Percentiles rank a stretch among this genome's conserved stretches.
Conservation (phyloP, 2,888 invertebrate genomes). For the Gymnocheta viridis region DNA sequence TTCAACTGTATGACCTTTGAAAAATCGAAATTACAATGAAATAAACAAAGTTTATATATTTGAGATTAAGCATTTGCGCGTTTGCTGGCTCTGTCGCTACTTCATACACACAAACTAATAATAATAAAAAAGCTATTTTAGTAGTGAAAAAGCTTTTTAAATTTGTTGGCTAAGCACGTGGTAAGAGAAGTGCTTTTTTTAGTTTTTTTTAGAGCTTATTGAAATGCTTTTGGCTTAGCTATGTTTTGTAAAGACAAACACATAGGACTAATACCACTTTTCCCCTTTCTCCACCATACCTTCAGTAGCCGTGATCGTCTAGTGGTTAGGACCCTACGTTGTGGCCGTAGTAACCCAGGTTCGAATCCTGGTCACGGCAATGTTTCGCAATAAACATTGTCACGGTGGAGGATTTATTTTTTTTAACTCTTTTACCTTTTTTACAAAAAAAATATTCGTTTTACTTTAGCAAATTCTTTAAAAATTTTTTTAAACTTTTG, state of each 20-base stretch:
- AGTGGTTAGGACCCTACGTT: slow-evolving; percentile 82
- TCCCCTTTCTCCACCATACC: background rate
- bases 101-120: no score
- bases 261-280: background rate
- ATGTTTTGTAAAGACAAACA: no score
- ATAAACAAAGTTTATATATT: no score
- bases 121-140: background rate
- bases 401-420: slow-evolving; percentile 70
- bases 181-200: background rate
- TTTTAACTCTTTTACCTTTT: background rate
- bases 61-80: no score
- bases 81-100: no score
- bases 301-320: slow-evolving; percentile 80
- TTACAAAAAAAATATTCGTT: background rate
- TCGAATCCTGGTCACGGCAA: slow-evolving; percentile 81
- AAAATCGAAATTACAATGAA: no score
- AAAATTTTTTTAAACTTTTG: no score
- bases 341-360: slow-evolving; percentile 82
- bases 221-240: background rate
- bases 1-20: no score
- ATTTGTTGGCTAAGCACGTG: no score
- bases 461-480: no score
- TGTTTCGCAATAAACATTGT: slow-evolving; percentile 76
- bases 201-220: no score
- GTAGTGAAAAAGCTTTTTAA: background rate